Conservation (phyloP, 2,113 vertebrate species). For the Corydoras sp. region DNA sequence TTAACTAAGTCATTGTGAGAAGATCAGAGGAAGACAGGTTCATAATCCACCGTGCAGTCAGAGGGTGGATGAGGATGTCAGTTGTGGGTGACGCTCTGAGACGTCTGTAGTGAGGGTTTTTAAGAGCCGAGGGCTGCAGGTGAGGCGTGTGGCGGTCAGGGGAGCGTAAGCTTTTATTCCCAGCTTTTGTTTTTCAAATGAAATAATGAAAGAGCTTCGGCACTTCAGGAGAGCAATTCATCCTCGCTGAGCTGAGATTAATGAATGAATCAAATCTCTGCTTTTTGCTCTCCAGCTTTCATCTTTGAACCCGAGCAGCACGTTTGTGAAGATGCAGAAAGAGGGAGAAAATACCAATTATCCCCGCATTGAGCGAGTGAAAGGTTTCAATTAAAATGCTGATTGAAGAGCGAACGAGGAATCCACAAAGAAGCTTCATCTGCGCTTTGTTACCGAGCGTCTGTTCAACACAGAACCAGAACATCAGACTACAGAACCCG, state of each 20-base stretch:
- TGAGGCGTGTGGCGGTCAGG: no score
- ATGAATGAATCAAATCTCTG: conserved; percentile 40
- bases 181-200: conserved; percentile 38
- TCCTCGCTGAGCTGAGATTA: conserved; percentile 31
- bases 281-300: conserved; percentile 46
- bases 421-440: conserved; percentile 7
- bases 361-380: conserved; percentile 17
- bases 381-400: conserved; percentile 39
- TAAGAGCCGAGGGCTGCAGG: no score
- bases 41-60: no score
- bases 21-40: no score
- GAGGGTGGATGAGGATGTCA: no score
- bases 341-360: conserved; percentile 35
- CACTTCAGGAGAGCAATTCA: conserved; percentile 38
- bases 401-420: conserved; percentile 23
- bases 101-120: no score
- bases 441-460: conserved; percentile 5
- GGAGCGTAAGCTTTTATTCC: neutral
- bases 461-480: no score
- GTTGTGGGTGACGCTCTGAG: no score
- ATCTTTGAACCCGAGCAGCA: conserved; percentile 35
- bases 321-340: conserved; percentile 30
- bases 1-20: no score
- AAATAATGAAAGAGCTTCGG: conserved; percentile 40
- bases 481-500: no score